Evolutionary conservation across 2,888 invertebrate species (phyloP).

Genomic region (Strigamia crassipes): DNA sequence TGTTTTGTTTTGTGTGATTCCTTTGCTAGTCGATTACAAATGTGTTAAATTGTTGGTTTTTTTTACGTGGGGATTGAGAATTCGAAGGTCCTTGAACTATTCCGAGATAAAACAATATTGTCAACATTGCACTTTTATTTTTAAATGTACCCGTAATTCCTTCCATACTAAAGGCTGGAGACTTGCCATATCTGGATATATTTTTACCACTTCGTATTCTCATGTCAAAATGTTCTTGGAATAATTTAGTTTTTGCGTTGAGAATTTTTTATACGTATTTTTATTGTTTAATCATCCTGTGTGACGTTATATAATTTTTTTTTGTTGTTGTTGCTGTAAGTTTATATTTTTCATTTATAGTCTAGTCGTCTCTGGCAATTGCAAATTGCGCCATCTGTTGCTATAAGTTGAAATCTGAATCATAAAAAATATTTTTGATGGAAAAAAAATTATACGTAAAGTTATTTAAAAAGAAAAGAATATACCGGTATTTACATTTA

Average conservation of each 20-base stretch:
- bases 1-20: neutral
- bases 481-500: neutral
- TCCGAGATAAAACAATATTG: neutral
- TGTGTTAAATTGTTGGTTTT: neutral
- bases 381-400: neutral
- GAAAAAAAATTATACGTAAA: neutral
- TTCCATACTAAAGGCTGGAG: neutral
- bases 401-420: neutral
- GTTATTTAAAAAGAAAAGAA: neutral
- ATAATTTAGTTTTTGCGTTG: neutral
- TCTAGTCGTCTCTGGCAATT: neutral
- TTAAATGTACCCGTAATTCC: neutral
- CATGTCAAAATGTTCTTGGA: neutral
- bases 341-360: neutral
- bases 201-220: neutral
- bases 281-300: neutral
- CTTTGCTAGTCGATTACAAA: too few species aligned
- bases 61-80: neutral
- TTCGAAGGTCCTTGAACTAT: neutral
- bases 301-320: neutral
- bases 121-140: conserved; percentile 17
- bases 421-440: neutral
- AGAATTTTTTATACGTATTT: neutral
- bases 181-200: neutral
- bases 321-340: neutral